Percentiles rank a stretch among this genome's conserved stretches.
Evolutionary conservation across 1,140 invertebrate species (phyloP).

Genomic region (Brachionus sp.): DNA sequence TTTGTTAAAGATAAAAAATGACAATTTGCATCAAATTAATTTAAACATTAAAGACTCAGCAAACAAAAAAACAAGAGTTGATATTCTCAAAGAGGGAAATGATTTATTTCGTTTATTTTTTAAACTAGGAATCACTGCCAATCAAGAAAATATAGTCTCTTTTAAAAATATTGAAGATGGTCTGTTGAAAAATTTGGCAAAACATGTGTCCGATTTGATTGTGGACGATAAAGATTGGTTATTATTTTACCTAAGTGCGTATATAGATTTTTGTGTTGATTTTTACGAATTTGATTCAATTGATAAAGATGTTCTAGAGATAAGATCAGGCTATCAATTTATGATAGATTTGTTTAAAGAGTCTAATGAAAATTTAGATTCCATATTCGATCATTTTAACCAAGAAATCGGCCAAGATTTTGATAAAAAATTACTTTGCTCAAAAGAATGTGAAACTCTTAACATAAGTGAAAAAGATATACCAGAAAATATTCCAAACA

Average conservation of each 20-base stretch:
- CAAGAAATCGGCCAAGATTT: background rate
- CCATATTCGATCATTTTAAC: background rate
- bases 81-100: background rate
- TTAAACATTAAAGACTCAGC: background rate
- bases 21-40: background rate
- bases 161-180: background rate
- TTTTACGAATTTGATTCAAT: constrained; percentile 23
- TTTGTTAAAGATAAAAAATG: background rate
- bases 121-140: background rate
- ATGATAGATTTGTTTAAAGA: constrained; percentile 8
- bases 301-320: constrained; percentile 1
- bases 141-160: background rate
- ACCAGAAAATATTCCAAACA: background rate
- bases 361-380: background rate
- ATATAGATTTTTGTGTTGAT: background rate
- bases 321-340: constrained; percentile 14
- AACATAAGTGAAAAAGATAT: background rate
- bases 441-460: background rate
- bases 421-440: background rate
- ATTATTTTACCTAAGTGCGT: background rate
- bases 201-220: background rate
- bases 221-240: constrained; percentile 22
- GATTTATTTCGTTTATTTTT: background rate
- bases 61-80: background rate
- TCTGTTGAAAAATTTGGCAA: background rate